Evolutionary conservation across 1,140 invertebrate species (phyloP), one percentile per base, ranked within the genome.

Genomic region (Pseudoatta argentina): DNA sequence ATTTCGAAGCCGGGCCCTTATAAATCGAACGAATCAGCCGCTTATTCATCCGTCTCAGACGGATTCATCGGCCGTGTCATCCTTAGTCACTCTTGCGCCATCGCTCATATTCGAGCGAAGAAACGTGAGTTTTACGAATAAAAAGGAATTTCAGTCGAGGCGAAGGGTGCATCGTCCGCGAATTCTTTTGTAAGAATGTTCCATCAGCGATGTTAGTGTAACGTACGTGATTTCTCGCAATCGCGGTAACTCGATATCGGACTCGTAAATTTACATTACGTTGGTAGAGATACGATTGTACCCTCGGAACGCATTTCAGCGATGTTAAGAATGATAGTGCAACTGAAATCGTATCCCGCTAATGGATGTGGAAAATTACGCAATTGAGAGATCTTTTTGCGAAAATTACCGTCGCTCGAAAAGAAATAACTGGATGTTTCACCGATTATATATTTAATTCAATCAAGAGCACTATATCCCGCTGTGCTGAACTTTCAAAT

Each of bases 251-350:
- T 63, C 69, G 57, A 83, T 83, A 83, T 83, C 69, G 55, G 2
- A 27, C 69, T 83, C 69, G 34, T 83, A 83, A 83, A 83, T 83
- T 83, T 83, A 83, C 79, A 75, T 83, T 83, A 83, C 79, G 55
- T 51, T 72, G 39, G 24, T 27, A 48, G 55, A 59, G 61, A 79
- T 82, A 59, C 67, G 24, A 73, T 73, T 48, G 69, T n/a, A 48
- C 39, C 34, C 79, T 73, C 78, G 53, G 24, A 59, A 44, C 53
- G 53, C 67, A 48, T 73, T 73, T 73, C 69, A 21, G 57, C 79
- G 69, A 75, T 75, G 39, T 75, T 75, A 75, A 61, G 64, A 83
- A 83, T 63, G 69, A 75, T 57, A 48, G 55, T 24, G 18, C 39
- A 30, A 30, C 69, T 71, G 79, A 83, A 75, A 83, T 75, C 55